These are phyloP conservation scores for Oxycera nigricornis DNA, from an alignment of 2,888 invertebrate species.

Conservation along the genomic window DNA sequence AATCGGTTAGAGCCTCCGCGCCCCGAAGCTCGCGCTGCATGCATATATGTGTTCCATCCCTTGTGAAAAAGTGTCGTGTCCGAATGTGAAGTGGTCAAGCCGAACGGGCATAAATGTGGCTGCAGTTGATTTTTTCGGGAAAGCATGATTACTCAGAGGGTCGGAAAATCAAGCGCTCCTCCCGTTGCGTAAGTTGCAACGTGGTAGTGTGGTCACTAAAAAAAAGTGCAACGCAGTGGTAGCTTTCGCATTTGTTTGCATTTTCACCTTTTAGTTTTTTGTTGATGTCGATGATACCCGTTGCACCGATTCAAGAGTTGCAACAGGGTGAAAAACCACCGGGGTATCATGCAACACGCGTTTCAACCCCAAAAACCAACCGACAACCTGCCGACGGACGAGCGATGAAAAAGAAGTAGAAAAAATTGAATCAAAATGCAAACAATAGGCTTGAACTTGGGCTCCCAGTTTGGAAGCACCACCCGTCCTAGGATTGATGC, in stretches of 20 bases:
- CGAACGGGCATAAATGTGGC: conserved; percentile 9
- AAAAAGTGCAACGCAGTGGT: conserved; percentile 51
- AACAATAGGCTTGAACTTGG: conserved; percentile 41
- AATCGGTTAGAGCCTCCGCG: conserved; percentile 7
- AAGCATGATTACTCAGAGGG: conserved; percentile 8
- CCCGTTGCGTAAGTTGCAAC: conserved; percentile 5
- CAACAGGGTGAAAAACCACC: conserved; percentile 29
- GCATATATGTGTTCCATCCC: conserved; percentile 6
- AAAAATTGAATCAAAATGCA: conserved; percentile 42
- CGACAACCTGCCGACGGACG: conserved; percentile 33
- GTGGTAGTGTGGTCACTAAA: conserved; percentile 38
- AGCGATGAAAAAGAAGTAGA: conserved; percentile 19
- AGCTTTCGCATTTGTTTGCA: conserved; percentile 54
- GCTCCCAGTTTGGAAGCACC: conserved; percentile 21
- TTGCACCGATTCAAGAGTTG: conserved; percentile 17
- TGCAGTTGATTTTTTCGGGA: conserved; percentile 36
- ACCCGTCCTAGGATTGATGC: neutral
- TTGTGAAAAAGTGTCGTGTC: conserved; percentile 20
- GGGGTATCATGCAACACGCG: conserved; percentile 35
- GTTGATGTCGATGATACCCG: neutral
- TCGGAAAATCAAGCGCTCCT: conserved; percentile 28
- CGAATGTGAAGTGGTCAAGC: conserved; percentile 33
- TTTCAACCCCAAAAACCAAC: conserved; percentile 31
- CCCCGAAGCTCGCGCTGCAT: neutral
- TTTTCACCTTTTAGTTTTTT: conserved; percentile 47